Conservation (phyloP, 2,888 invertebrate species). For the Liodrosophila aerea region DNA sequence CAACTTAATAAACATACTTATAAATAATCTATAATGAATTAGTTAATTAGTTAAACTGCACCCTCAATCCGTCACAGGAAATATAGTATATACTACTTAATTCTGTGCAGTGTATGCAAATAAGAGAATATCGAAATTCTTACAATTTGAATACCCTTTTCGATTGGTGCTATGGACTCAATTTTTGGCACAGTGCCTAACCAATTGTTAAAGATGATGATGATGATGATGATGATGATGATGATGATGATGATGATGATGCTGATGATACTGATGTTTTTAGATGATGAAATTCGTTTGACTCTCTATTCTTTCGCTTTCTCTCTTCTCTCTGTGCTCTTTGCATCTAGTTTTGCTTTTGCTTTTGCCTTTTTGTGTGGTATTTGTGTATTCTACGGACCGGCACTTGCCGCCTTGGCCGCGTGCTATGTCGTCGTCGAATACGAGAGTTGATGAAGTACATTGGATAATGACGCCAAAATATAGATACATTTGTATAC, state of each 20-base stretch:
- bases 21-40: too few species aligned
- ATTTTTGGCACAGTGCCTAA: constrained; percentile 60
- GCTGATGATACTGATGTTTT: too few species aligned
- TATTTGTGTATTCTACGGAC: constrained; percentile 56
- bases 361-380: constrained; percentile 7
- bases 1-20: too few species aligned
- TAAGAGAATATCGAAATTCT: constrained; percentile 16
- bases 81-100: too few species aligned
- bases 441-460: constrained; percentile 66
- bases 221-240: constrained; percentile 20
- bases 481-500: too few species aligned
- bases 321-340: too few species aligned
- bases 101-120: too few species aligned
- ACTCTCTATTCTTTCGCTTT: too few species aligned
- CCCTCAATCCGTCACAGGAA: too few species aligned
- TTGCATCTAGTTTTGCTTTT: neutral
- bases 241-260: constrained; percentile 27
- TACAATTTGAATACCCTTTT: constrained; percentile 31
- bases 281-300: neutral
- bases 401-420: constrained; percentile 50
- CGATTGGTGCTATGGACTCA: constrained; percentile 14
- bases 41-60: too few species aligned
- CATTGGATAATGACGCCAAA: constrained; percentile 71
- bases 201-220: constrained; percentile 37
- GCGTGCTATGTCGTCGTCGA: constrained; percentile 27